Evolutionary conservation across 2,888 invertebrate species (phyloP), one percentile per base, ranked within the genome.

Genomic region (Incurvaria masculella): DNA sequence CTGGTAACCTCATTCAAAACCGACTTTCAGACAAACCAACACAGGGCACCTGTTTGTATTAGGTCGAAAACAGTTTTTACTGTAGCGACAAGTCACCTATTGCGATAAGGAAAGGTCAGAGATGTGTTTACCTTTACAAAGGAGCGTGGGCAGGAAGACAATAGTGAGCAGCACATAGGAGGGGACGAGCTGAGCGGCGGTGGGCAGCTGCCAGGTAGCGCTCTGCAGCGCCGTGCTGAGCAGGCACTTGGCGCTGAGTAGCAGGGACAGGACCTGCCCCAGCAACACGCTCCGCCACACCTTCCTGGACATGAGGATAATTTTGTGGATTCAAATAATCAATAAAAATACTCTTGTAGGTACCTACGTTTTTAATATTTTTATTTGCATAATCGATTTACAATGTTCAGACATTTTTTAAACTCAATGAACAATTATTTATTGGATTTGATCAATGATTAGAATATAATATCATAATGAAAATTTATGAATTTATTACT

Each of bases 101-200:
- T n/a, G n/a, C n/a, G n/a, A n/a, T n/a, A n/a, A n/a, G n/a, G n/a
- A n/a, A n/a, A n/a, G n/a, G n/a, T n/a, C n/a, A n/a, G n/a, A n/a
- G n/a, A n/a, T n/a, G n/a, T n/a, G n/a, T n/a, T n/a, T n/a, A 52
- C 85, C 83, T 56, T 85, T 81, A 68, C 88, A 90, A 2, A 89
- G 84, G 60, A 92, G 70, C 66, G 86, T 84, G 49, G 89, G 87
- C 42, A 88, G 87, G 64, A 89, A 94, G 52, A 90, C 81, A 57
- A 90, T 73, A 60, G 88, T 87, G 56, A 93, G 79, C 54, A 88
- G 78, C 55, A 87, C 76, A 65, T 94, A 94, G 60, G 90, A 91
- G 45, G 89, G 81, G 59, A 93, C 84, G 55, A 87, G 85, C 70
- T 93, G 93, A 44, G 87, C 91, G 55, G 91, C 89, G 8, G 90